phyloP scores from a whole-genome alignment of 2,888 invertebrate genomes.

The Piscicola geometra region DNA sequence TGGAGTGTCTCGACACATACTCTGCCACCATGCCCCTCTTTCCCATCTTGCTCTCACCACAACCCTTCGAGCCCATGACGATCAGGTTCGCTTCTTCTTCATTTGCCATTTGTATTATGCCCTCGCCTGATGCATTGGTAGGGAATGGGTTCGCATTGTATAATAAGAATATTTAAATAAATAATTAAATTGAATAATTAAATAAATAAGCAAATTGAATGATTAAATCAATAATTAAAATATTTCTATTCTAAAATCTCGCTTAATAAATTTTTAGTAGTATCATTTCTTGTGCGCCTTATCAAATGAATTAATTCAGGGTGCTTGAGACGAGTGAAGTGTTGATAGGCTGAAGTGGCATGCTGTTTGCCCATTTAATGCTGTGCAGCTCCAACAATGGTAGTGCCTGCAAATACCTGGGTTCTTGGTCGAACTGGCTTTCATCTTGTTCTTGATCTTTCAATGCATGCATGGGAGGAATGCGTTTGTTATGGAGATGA shows the following conservation, averaged over 20 bases:
- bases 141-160: too few relatives aligned
- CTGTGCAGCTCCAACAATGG: not conserved
- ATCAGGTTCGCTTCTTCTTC: constrained; percentile 42
- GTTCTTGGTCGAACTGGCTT: constrained; percentile 39
- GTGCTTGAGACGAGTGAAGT: too few relatives aligned
- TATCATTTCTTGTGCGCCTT: too few relatives aligned
- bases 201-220: not conserved
- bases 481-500: too few relatives aligned
- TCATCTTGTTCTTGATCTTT: constrained; percentile 43
- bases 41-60: constrained; percentile 28
- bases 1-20: constrained; percentile 41
- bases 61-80: constrained; percentile 41
- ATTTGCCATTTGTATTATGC: constrained; percentile 41
- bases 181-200: not conserved
- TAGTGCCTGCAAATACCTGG: constrained; percentile 33
- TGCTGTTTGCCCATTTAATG: too few relatives aligned
- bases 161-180: not conserved
- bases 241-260: not conserved
- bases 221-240: not conserved
- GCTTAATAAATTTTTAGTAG: too few relatives aligned
- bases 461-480: too few relatives aligned
- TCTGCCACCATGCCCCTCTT: constrained; percentile 41
- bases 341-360: too few relatives aligned
- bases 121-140: constrained; percentile 41
- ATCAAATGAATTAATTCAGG: too few relatives aligned